Conservation (phyloP, 2,888 invertebrate genomes). For the Caenorhabditis sulstoni region DNA sequence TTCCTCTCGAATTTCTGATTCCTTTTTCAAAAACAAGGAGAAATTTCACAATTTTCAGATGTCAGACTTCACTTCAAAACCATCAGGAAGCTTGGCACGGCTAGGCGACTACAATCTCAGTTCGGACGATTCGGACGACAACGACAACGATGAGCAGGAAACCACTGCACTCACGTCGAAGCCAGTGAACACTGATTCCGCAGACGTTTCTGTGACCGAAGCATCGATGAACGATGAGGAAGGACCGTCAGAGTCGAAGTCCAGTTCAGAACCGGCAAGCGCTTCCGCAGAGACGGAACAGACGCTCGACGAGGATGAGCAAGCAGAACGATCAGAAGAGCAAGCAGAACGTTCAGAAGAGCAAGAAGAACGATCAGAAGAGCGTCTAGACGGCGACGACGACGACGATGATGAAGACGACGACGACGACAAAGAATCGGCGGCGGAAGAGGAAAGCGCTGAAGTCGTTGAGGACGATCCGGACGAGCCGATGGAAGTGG, state of each 20-base stretch:
- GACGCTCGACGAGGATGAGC: not conserved
- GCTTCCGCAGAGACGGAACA: not conserved
- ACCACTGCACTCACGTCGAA: not conserved
- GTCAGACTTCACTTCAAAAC: constrained; percentile 31
- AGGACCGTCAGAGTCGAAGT: not conserved
- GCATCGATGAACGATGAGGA: constrained; percentile 20
- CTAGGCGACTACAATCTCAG: constrained; percentile 24
- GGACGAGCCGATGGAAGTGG: not conserved
- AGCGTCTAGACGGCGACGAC: not conserved
- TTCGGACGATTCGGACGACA: constrained; percentile 23
- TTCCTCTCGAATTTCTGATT: not conserved
- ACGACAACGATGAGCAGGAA: constrained; percentile 7
- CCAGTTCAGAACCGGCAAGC: constrained; percentile 7
- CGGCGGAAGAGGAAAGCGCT: not conserved
- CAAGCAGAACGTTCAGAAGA: not conserved
- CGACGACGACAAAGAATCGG: not conserved
- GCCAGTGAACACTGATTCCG: not conserved
- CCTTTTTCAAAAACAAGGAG: not conserved
- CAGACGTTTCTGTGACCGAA: constrained; percentile 18
- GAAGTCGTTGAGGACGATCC: not conserved
- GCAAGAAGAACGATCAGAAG: not conserved
- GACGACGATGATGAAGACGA: not conserved
- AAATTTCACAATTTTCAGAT: constrained; percentile 28
- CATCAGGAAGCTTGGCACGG: constrained; percentile 31
- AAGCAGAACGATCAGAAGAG: constrained; percentile 3